Base-by-base conservation (phyloP, 2,888 invertebrate genomes). In the Oxycera nigricornis region DNA sequence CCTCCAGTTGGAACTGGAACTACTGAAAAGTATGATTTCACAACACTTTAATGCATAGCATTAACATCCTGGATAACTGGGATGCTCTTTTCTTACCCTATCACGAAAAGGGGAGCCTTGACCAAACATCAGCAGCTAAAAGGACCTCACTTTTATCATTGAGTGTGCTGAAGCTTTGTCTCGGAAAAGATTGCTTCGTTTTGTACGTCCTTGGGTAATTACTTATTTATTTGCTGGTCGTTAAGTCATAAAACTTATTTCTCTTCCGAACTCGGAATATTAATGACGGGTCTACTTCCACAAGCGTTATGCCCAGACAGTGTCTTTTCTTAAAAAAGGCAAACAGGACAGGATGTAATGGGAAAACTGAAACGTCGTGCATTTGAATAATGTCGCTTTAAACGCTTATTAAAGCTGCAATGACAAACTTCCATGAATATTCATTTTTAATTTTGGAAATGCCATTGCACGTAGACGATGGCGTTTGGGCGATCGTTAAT, bases 181-280 rank as follows among this genome's bases (percentile, higher is more conserved):
- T 35, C 46, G 14, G 46, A 46, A 3, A 55, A 22, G 9, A 55
- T 22, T 24, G 55, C 6, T 55, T 55, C 24, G 17, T 46, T 68
- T 39, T 68, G 6, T 59, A 31, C 57, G 35, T 30, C 20, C 72
- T 20, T 55, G 57, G 55, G 24, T 72, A 72, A 72, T 72, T 72
- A 72, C 72, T 59, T 68, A 68, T 74, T 67, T 74, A 68, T 74
- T 74, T 74, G 68, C 68, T 67, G 50, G 74, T 59, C 70, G 59
- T 68, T 68, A 74, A 74, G 74, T 74, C 74, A 74, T 74, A 74
- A 74, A 74, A 70, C 59, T 59, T 72, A 72, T 72, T 31, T 39
- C 59, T 68, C 22, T 68, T 39, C 46, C 65, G 28, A 20, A 17
- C 22, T 17, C 30, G 26, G 73, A 74, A 74, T 74, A 74, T 74